phyloP scores from a whole-genome alignment of 2,888 invertebrate genomes.

The Barypeithes pellucidus region DNA sequence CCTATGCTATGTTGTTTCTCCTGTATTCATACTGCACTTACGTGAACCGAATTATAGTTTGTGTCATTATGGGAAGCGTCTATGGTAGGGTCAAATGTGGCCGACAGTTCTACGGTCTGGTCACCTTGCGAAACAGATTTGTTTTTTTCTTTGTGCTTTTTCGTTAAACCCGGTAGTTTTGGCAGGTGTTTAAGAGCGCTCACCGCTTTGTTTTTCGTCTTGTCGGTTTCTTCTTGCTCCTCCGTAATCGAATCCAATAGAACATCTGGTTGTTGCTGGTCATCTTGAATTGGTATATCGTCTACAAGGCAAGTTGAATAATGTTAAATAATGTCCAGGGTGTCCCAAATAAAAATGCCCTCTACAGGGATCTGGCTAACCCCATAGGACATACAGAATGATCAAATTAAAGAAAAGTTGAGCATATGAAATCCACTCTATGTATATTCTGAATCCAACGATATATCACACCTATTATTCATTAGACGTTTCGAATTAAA shows the following conservation, averaged over 20 bases:
- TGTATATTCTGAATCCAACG: no score
- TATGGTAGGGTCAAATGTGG: constrained; percentile 52
- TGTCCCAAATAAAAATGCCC: no score
- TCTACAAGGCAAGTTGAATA: constrained; percentile 74
- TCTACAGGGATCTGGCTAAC: no score
- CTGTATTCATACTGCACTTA: constrained; percentile 52
- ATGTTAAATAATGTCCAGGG: neutral
- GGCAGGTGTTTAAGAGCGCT: constrained; percentile 74
- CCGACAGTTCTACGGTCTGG: constrained; percentile 61
- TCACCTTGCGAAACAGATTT: constrained; percentile 59
- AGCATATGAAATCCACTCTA: no score
- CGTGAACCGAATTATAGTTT: constrained; percentile 51
- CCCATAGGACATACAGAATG: no score
- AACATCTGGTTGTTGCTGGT: constrained; percentile 73
- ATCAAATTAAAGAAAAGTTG: no score
- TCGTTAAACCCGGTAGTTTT: constrained; percentile 72
- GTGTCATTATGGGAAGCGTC: constrained; percentile 56
- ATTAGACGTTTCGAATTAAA: no score
- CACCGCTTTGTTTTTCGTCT: constrained; percentile 69
- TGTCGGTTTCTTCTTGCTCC: constrained; percentile 75
- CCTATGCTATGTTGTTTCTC: neutral
- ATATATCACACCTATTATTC: no score
- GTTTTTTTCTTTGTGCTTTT: constrained; percentile 54
- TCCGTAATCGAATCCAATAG: constrained; percentile 80
- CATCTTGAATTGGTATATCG: constrained; percentile 90